Evolutionary conservation across 2,797 vertebrate species (phyloP).

Genomic region (Lagodon rhomboides): DNA sequence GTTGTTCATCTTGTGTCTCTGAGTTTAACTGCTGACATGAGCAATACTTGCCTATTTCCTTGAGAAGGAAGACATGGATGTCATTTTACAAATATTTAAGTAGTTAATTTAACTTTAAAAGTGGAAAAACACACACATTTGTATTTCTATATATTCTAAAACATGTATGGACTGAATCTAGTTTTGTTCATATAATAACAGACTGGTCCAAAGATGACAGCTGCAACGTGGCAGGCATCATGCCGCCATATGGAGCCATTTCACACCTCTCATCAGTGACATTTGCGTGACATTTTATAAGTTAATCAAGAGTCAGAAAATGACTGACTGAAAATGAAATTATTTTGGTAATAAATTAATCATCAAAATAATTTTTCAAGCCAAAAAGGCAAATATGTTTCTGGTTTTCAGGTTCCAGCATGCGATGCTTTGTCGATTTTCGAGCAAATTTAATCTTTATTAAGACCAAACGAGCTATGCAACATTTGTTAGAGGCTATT

Average conservation of each 20-base stretch:
- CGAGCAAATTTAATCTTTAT: neutral
- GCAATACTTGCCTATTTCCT: neutral
- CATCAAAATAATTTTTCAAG: neutral
- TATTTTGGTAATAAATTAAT: neutral
- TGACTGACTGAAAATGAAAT: neutral
- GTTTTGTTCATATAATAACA: neutral
- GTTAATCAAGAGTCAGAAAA: too few species aligned
- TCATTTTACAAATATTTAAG: neutral
- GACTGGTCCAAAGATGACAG: constrained; percentile 17
- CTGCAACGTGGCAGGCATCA: constrained; percentile 8
- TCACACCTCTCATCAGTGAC: constrained; percentile 22
- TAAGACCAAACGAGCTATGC: neutral
- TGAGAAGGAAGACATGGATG: neutral
- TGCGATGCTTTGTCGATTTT: neutral
- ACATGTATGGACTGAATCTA: too few species aligned
- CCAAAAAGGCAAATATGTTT: too few species aligned
- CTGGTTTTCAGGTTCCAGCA: neutral
- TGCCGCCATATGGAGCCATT: constrained; percentile 18
- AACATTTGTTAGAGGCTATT: neutral
- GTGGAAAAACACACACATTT: neutral
- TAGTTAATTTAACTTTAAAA: neutral
- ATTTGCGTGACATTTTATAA: constrained; percentile 6
- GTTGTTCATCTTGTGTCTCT: neutral
- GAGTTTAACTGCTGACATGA: neutral
- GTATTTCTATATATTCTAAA: too few species aligned